Evolutionary conservation across 1,140 invertebrate genomes (phyloP), one percentile per base, ranked within the genome.

Genomic region (Streblospio benedicti): DNA sequence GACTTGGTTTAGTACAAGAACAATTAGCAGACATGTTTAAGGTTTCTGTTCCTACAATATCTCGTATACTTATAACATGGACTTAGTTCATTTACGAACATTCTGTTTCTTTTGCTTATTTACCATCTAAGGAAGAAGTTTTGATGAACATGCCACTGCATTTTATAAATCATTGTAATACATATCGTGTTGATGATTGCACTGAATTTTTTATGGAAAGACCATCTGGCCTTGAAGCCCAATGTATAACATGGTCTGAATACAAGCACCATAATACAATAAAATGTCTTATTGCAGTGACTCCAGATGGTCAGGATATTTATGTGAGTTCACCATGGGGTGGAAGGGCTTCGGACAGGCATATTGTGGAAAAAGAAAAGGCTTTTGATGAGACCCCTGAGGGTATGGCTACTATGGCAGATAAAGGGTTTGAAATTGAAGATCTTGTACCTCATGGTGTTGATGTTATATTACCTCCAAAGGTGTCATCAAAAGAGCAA

Each of bases 381-480:
- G 23, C n/a, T 12, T 14, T 31, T 45, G 23, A 45, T 63, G 9
- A 18, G 38, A 20, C 16, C 3, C 14, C n/a, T 61, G 2, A 38
- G 47, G 51, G 49, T 2, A 55, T 59, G 33, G 32, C 33, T 4
- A 43, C 60, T 12, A 30, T 64, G 53, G 59, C 59, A 16, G 59
- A 64, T 28, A 56, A 27, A 41, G 62, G 62, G 4, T 64, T 61
- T 51, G 45, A 33, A 23, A 57, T 64, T 18, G 30, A 30, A 45
- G 45, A 59, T 20, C 35, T 38, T n/a, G 9, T 38, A 38, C 35
- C 35, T 9, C 9, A 38, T 9, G n/a, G n/a, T n/a, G n/a, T 38
- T 9, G n/a, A 38, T 38, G 9, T 38, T 9, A 38, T 9, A 9
- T 9, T 38, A n/a, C 35, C 35, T 9, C 35, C 35, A n/a, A 38